These are phyloP conservation scores for Centropristis striata DNA, from an alignment of 2,113 vertebrate species.

Conservation along the genomic window DNA sequence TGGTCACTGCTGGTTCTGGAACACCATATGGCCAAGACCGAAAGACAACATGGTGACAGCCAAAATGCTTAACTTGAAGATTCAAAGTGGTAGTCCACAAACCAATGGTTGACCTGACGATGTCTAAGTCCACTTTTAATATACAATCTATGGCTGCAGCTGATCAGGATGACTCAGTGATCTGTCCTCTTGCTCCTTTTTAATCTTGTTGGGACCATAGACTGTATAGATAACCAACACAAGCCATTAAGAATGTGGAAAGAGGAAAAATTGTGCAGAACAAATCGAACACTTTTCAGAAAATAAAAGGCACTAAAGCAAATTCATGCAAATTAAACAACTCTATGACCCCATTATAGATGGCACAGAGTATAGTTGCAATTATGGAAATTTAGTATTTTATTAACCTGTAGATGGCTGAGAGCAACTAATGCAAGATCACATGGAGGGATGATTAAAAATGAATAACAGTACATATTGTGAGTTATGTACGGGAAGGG, in stretches of 20 bases:
- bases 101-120: too few species aligned
- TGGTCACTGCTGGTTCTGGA: too few species aligned
- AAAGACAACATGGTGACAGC: too few species aligned
- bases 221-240: too few species aligned
- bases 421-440: background rate
- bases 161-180: background rate
- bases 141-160: too few species aligned
- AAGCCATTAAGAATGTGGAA: background rate
- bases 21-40: too few species aligned
- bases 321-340: conserved; percentile 23
- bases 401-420: conserved; percentile 7
- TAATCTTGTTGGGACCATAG: background rate
- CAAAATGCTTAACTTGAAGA: too few species aligned
- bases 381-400: conserved; percentile 16
- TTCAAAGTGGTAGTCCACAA: too few species aligned
- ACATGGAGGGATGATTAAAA: background rate
- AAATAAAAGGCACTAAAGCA: conserved; percentile 1
- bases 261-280: background rate
- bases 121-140: too few species aligned
- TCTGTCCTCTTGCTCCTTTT: background rate
- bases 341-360: conserved; percentile 19
- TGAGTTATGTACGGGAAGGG: background rate
- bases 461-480: conserved; percentile 9
- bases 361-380: conserved; percentile 3
- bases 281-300: background rate